Conservation (phyloP, 2,888 invertebrate species). For the Pseudococcus longispinus region DNA sequence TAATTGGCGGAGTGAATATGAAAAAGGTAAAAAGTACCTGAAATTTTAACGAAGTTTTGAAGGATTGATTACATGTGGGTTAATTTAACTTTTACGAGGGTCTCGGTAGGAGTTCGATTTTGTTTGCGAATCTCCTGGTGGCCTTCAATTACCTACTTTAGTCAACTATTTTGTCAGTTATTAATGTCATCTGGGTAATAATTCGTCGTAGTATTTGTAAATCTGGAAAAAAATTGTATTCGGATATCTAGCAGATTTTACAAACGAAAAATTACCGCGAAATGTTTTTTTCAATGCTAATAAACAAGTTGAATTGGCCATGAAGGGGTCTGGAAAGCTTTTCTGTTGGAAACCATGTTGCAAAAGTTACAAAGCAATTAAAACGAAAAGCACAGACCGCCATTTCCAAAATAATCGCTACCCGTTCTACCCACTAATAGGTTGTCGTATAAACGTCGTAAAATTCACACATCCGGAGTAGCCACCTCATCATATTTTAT, state of each 20-base stretch:
- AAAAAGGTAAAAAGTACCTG: background rate
- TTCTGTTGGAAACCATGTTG: too few relatives aligned
- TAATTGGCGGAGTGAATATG: background rate
- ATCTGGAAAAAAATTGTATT: too few relatives aligned
- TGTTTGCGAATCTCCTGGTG: background rate
- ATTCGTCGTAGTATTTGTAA: background rate
- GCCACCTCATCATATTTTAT: background rate
- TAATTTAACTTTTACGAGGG: background rate
- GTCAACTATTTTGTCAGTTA: background rate
- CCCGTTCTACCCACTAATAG: background rate
- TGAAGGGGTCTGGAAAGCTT: too few relatives aligned
- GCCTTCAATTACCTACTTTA: background rate
- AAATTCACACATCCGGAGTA: background rate
- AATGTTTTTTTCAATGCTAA: too few relatives aligned
- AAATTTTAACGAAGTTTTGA: background rate
- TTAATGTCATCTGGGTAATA: background rate
- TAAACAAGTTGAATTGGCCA: too few relatives aligned
- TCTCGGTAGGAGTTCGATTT: background rate
- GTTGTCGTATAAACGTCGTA: background rate
- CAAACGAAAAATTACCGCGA: too few relatives aligned
- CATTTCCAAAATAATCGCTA: background rate
- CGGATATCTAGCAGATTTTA: too few relatives aligned
- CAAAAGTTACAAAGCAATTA: background rate
- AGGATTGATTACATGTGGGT: conserved; percentile 4
- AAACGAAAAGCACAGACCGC: background rate